Evolutionary conservation across 2,113 vertebrate genomes (phyloP).

Genomic region (Sprattus sprattus): DNA sequence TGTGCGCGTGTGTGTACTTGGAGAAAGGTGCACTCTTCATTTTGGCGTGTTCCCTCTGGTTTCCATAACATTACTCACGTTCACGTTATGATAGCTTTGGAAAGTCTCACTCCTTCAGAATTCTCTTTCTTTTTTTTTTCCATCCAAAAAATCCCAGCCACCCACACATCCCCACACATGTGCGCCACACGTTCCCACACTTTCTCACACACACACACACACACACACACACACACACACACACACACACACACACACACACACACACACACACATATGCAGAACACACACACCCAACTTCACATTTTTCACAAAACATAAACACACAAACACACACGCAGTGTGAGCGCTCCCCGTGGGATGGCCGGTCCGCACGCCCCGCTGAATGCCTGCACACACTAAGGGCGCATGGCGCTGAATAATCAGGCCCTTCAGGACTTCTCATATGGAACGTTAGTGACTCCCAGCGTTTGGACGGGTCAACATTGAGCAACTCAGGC

Average conservation of each 20-base stretch:
- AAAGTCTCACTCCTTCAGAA: neutral
- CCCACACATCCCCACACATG: slow-evolving; percentile 3
- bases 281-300: neutral
- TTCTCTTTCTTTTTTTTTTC: neutral
- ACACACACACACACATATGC: slow-evolving; percentile 18
- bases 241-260: slow-evolving; percentile 3
- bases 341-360: neutral
- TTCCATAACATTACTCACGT: slow-evolving; percentile 9
- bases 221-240: neutral
- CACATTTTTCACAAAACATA: neutral
- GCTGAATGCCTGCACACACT: slow-evolving; percentile 16
- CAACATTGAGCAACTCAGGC: neutral
- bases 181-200: neutral
- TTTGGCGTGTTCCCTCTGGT: neutral
- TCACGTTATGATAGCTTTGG: slow-evolving; percentile 15
- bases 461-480: neutral
- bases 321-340: neutral
- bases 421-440: slow-evolving; percentile 35
- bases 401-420: slow-evolving; percentile 40
- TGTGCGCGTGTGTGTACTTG: neutral
- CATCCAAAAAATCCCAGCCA: neutral
- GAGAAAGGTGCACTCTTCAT: slow-evolving; percentile 16
- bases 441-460: neutral
- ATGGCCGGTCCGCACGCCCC: neutral
- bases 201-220: neutral